Evolutionary conservation across 2,113 vertebrate genomes (phyloP).

Genomic region (human (Homo sapiens)): GRCh38 chr15:55586501-55587000

Average conservation of each 20-base stretch:
- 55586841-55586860: not conserved
- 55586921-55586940: not conserved
- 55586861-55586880: not conserved
- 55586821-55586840: not conserved
- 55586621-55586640: not conserved
- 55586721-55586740: not conserved
- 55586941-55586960: not conserved
- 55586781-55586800: not conserved
- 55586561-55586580: not conserved
- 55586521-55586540: not conserved
- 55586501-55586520: not conserved
- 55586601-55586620: not conserved
- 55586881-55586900: not conserved
- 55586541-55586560: slow-evolving; percentile 21
- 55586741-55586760: not conserved
- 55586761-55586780: not conserved
- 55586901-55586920: not conserved
- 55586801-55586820: not conserved
- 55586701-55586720: not conserved
- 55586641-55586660: not conserved
- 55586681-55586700: not conserved
- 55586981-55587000: not conserved
- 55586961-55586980: not conserved
- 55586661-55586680: not conserved
- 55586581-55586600: not conserved